Evolutionary conservation across 1,140 invertebrate species (phyloP).

Genomic region (Neodiprion virginianus): DNA sequence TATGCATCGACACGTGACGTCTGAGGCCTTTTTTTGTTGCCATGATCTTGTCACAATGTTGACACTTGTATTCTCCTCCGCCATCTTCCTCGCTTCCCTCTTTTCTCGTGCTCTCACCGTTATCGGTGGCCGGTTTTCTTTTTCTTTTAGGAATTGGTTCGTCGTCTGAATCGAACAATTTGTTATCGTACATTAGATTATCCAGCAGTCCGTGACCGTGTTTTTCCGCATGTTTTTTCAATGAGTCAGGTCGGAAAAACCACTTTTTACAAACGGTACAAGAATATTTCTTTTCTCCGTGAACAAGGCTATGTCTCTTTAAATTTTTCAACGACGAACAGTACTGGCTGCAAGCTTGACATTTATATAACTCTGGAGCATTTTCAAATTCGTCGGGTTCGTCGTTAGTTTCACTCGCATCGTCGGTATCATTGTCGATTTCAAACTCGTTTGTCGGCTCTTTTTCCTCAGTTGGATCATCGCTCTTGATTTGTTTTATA

Average conservation of each 20-base stretch:
- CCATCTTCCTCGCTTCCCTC: conserved; percentile 49
- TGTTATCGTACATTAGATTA: conserved; percentile 33
- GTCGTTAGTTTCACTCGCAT: conserved; percentile 36
- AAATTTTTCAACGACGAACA: conserved; percentile 57
- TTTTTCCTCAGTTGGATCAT: conserved; percentile 30
- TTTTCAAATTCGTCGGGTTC: conserved; percentile 48
- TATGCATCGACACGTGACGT: conserved; percentile 58
- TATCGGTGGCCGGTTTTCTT: not conserved
- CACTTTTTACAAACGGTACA: conserved; percentile 60
- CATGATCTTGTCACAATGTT: conserved; percentile 36
- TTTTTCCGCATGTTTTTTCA: conserved; percentile 52
- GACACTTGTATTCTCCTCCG: conserved; percentile 39
- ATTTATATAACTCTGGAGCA: conserved; percentile 54
- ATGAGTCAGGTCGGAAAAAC: conserved; percentile 57
- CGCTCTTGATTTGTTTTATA: conserved; percentile 37
- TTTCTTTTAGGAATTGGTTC: conserved; percentile 22
- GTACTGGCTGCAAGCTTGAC: conserved; percentile 53
- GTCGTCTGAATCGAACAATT: conserved; percentile 33
- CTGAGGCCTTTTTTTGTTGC: conserved; percentile 56
- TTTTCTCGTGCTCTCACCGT: conserved; percentile 43
- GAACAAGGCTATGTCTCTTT: conserved; percentile 53
- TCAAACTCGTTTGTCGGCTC: conserved; percentile 37
- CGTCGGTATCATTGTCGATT: conserved; percentile 38
- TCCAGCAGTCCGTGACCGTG: conserved; percentile 34
- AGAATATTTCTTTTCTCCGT: conserved; percentile 59